A percentile compares a stretch with the other conserved stretches of the same genome.
These are phyloP conservation scores for Ametastegia equiseti DNA, from an alignment of 2,888 invertebrate genomes.

Conservation along the genomic window DNA sequence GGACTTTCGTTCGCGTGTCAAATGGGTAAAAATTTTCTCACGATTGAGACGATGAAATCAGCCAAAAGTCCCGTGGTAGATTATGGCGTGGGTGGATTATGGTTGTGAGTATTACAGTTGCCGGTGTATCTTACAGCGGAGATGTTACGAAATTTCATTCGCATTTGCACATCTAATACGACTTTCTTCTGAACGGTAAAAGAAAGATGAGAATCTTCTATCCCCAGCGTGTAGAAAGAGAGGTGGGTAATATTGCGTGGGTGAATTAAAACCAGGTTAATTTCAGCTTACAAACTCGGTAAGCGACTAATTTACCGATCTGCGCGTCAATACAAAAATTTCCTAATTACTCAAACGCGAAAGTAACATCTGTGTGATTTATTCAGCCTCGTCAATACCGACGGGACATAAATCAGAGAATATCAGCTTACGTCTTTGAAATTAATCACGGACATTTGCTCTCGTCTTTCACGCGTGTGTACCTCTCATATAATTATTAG, in stretches of 20 bases:
- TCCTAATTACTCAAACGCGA: background rate
- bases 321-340: background rate
- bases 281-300: background rate
- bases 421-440: background rate
- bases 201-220: slow-evolving; percentile 2
- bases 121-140: slow-evolving; percentile 1
- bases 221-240: background rate
- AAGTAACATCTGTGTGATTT: background rate
- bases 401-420: background rate
- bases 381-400: background rate
- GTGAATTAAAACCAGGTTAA: slow-evolving; percentile 9
- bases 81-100: background rate
- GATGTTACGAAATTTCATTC: slow-evolving; percentile 33
- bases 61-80: too few species aligned
- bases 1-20: background rate
- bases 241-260: slow-evolving; percentile 8
- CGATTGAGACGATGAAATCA: background rate
- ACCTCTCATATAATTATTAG: background rate
- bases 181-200: slow-evolving; percentile 24
- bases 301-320: background rate
- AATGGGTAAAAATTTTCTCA: background rate
- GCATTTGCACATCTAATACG: slow-evolving; percentile 12
- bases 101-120: background rate
- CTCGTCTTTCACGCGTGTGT: background rate
- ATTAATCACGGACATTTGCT: background rate